Evolutionary conservation across 2,113 vertebrate species (phyloP).

Genomic region (Cercocebus atys): DNA sequence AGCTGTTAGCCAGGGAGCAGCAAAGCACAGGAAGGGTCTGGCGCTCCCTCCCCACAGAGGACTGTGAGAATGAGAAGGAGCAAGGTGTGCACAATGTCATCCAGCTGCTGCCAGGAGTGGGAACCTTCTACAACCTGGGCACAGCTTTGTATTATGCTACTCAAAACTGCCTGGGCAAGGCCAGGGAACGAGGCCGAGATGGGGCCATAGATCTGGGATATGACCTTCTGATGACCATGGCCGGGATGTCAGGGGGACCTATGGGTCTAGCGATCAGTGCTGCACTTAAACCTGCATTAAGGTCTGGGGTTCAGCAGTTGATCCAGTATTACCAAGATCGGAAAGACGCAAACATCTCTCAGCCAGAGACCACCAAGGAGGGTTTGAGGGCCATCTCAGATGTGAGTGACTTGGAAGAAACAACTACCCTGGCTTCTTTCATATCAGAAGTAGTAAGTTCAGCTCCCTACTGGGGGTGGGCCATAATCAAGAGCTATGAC

Average conservation of each 20-base stretch:
- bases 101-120: slow-evolving; percentile 88
- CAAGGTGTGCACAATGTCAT: slow-evolving; percentile 82
- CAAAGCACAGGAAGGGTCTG: neutral
- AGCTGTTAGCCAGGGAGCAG: slow-evolving; percentile 67
- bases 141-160: slow-evolving; percentile 92
- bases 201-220: slow-evolving; percentile 89
- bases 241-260: slow-evolving; percentile 78
- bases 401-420: neutral
- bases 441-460: neutral
- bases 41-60: neutral
- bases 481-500: neutral
- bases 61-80: slow-evolving; percentile 85
- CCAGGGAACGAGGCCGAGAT: slow-evolving; percentile 88
- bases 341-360: slow-evolving; percentile 51
- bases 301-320: slow-evolving; percentile 85
- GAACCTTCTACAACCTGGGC: slow-evolving; percentile 91
- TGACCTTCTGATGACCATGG: slow-evolving; percentile 85
- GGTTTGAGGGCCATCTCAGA: neutral
- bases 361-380: neutral
- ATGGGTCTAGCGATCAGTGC: slow-evolving; percentile 82
- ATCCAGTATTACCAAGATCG: slow-evolving; percentile 79
- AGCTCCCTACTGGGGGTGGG: neutral
- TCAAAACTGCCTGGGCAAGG: slow-evolving; percentile 86
- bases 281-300: slow-evolving; percentile 88
- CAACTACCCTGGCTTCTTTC: neutral